These are phyloP conservation scores for Hipposideros larvatus DNA, from an alignment of 2,797 vertebrate species.

Conservation along the genomic window DNA sequence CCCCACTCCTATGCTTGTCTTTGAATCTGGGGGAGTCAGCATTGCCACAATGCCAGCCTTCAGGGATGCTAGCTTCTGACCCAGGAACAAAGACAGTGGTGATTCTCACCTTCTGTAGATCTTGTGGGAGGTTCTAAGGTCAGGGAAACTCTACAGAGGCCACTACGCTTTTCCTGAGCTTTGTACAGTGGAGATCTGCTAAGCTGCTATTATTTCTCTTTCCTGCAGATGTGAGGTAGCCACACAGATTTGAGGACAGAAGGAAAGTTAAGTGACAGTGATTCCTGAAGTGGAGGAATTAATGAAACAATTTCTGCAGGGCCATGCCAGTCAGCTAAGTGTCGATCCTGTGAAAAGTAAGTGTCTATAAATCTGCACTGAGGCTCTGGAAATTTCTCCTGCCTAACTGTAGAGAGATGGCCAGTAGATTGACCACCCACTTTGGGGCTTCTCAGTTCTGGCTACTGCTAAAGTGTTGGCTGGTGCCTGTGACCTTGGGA, in stretches of 20 bases:
- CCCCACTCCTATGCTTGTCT: neutral
- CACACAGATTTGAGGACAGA: neutral
- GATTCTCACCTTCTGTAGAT: neutral
- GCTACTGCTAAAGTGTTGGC: neutral
- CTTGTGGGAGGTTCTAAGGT: neutral
- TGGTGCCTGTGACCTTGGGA: constrained; percentile 68
- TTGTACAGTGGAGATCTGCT: neutral
- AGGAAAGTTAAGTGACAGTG: neutral
- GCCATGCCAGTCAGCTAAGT: neutral
- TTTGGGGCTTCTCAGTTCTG: constrained; percentile 10
- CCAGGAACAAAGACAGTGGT: neutral
- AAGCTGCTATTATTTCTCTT: neutral
- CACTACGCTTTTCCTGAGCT: neutral
- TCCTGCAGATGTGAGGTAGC: neutral
- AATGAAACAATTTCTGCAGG: neutral
- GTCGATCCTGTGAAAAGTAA: neutral
- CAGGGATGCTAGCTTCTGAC: neutral
- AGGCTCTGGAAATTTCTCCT: constrained; percentile 12
- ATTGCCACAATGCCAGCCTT: neutral
- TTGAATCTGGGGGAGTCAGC: neutral
- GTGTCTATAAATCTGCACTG: neutral
- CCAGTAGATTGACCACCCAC: neutral
- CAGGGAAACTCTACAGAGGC: neutral
- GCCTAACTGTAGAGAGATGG: neutral
- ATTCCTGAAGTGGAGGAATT: neutral